Evolutionary conservation across 2,888 invertebrate species (phyloP).

Genomic region (Marronus borbonicus): DNA sequence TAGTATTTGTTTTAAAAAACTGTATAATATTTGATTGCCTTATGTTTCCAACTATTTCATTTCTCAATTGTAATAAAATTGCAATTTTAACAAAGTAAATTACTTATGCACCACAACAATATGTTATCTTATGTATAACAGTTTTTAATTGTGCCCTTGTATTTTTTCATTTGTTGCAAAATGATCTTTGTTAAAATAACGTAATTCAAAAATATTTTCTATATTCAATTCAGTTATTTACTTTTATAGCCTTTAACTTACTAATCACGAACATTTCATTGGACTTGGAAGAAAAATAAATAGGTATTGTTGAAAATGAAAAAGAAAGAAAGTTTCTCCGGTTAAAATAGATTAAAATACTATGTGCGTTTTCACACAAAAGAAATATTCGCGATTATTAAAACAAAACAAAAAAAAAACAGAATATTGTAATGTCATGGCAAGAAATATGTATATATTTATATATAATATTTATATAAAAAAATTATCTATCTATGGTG

Average conservation of each 20-base stretch:
- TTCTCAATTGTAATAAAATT: slow-evolving; percentile 59
- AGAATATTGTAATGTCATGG: slow-evolving; percentile 62
- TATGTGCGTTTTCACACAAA: neutral
- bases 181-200: slow-evolving; percentile 40
- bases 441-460: slow-evolving; percentile 62
- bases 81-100: slow-evolving; percentile 65
- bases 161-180: slow-evolving; percentile 61
- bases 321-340: neutral
- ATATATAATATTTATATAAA: slow-evolving; percentile 49
- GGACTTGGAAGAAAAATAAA: slow-evolving; percentile 1
- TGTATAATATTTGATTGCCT: slow-evolving; percentile 69
- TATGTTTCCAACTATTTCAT: slow-evolving; percentile 60
- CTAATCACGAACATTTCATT: slow-evolving; percentile 55
- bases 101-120: slow-evolving; percentile 66
- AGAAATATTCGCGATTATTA: slow-evolving; percentile 50
- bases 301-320: slow-evolving; percentile 9
- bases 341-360: slow-evolving; percentile 13
- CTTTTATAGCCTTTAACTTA: slow-evolving; percentile 55
- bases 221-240: slow-evolving; percentile 51
- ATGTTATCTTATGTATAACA: slow-evolving; percentile 66
- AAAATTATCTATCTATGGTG: slow-evolving; percentile 59
- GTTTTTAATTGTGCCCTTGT: slow-evolving; percentile 69
- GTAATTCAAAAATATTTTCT: slow-evolving; percentile 57
- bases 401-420: neutral
- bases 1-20: slow-evolving; percentile 61